Base-by-base conservation (phyloP, 1,140 invertebrate genomes). In the Pectinophora gossypiella region DNA sequence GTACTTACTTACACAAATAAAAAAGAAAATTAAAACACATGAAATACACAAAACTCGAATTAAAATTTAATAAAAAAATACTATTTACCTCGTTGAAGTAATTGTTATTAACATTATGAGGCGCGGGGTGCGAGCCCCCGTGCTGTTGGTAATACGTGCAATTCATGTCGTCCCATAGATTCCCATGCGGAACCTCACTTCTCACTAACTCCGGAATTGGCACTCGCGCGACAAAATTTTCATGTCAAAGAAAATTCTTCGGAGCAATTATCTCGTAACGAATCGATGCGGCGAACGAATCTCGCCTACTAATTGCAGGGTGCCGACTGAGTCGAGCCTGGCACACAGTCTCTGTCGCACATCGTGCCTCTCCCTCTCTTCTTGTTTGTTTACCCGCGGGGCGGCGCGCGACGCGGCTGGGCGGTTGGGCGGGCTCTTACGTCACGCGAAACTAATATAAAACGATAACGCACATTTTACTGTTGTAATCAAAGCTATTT, bases 231-330 rank as follows among this genome's bases (percentile, higher is more conserved):
- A 57, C 60, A 67, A 68, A 61, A 67, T 71, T 70, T 64, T 61
- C 59, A 59, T 54, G 40, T 36, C 42, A 52, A 72, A 70, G 68
- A 72, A 79, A 77, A 74, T 71, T 64, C 58, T 54, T 62, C 65
- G 63, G 72, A 71, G 64, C 76, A 81, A 82, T 81, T 83, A 82
- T 80, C 70, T 72, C 71, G 72, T 78, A 72, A 85, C 78, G 78
- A 84, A 84, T 80, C 71, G 76, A 82, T 82, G 75, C 75, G 68
- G 67, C 76, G 76, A 73, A 73, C 75, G 79, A 82, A 85, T 82
- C 81, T 85, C 76, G 81, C 70, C 70, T 73, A 83, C 79, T 86
- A 87, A 87, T 87, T 87, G 84, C 66, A 80, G 81, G 84, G 76
- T 86, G 50, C 64, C 72, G 51, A 21, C 51, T 56, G 57, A 59